Conservation (phyloP, 2,888 invertebrate genomes). For the Cotesia congregata region DNA sequence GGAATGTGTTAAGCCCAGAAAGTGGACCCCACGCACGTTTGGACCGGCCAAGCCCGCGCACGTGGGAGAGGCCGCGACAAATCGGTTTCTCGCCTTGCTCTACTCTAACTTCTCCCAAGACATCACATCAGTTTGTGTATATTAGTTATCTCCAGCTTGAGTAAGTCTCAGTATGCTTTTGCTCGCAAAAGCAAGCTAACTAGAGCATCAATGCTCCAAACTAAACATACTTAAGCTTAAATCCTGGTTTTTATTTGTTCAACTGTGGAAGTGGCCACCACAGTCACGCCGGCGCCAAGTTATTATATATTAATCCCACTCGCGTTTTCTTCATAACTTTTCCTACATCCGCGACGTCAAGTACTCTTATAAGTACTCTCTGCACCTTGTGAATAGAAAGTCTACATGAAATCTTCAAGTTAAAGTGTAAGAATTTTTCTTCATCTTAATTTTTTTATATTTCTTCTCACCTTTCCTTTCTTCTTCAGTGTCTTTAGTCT, state of each 20-base stretch:
- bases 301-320: constrained; percentile 29
- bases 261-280: background rate
- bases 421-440: background rate
- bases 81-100: constrained; percentile 29
- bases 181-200: background rate
- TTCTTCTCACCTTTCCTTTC: no score
- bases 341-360: constrained; percentile 14
- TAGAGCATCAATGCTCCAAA: background rate
- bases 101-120: background rate
- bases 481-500: no score
- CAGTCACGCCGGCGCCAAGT: constrained; percentile 32
- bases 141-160: background rate
- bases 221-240: background rate
- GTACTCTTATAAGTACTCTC: constrained; percentile 7
- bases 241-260: background rate
- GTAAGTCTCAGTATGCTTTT: background rate
- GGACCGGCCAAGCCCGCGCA: constrained; percentile 27
- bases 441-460: no score
- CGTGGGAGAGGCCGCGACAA: constrained; percentile 41
- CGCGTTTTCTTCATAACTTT: constrained; percentile 29
- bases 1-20: constrained; percentile 19
- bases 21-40: constrained; percentile 36
- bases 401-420: constrained; percentile 5
- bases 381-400: constrained; percentile 23
- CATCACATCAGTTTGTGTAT: no score